Evolutionary conservation across 2,888 invertebrate genomes (phyloP), one percentile per base, ranked within the genome.

Genomic region (Neuroscelio doddi): DNA sequence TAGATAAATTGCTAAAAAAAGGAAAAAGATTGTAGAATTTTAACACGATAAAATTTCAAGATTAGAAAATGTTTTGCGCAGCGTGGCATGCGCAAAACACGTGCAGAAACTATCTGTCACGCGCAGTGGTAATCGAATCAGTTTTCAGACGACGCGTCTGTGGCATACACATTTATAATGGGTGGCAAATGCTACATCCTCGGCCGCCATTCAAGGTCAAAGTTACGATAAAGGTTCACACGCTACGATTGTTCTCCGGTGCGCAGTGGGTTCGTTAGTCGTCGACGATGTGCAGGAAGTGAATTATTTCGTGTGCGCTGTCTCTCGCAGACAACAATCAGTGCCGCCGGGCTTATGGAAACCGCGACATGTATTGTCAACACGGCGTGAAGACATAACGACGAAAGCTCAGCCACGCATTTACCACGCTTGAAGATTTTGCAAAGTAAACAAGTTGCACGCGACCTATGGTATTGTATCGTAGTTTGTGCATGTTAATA

Each of bases 151-250:
- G 36, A 36, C 16, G 1, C 51, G 58, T 42, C 55, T 57, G 52
- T 46, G 50, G 3, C 21, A 21, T 32, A 49, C 38, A 36, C 47
- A 38, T 51, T 30, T 42, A 29, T 64, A 53, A 59, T 64, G 52
- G 21, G 41, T 55, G 24, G 36, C 50, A 64, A 66, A 61, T 64
- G 56, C 58, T 55, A 49, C 63, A 70, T 71, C 68, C 61, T 61
- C 53, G 58, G 50, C 56, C 30, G 50, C 64, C 50, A 57, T 59
- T 62, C 70, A 71, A 59, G 71, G 69, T 74, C 71, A 64, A 64
- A 64, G 51, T 64, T 68, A 66, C 57, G 52, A 63, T 53, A 67
- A 69, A 69, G 65, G 66, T 75, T 76, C 67, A 70, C 74, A 74
- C 73, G 74, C 64, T 71, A 47, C 66, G 68, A 66, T 69, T 53